These are phyloP conservation scores for Pollachius pollachius DNA, from an alignment of 2,113 vertebrate species.

Conservation along the genomic window DNA sequence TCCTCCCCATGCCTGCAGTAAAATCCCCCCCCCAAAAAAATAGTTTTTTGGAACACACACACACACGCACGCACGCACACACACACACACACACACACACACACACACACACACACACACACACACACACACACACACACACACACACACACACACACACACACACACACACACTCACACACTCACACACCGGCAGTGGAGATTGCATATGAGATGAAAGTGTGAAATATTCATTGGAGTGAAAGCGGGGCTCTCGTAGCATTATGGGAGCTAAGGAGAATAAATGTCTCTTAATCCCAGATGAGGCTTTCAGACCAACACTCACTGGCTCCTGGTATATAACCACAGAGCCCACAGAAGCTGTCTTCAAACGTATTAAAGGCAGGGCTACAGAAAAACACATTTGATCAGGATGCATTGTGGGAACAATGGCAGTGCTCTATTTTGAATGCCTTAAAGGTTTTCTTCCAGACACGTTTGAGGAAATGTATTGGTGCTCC, in stretches of 20 bases:
- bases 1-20: conserved; percentile 3
- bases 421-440: conserved; percentile 8
- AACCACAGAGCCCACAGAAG: conserved; percentile 40
- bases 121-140: conserved; percentile 4
- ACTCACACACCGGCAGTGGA: conserved; percentile 49
- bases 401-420: neutral
- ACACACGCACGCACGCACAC: conserved; percentile 9
- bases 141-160: conserved; percentile 9
- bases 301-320: conserved; percentile 57
- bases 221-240: conserved; percentile 71
- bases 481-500: too few species aligned
- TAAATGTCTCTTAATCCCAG: conserved; percentile 66
- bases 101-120: neutral
- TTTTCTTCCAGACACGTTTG: neutral
- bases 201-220: conserved; percentile 62
- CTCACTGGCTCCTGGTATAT: conserved; percentile 39
- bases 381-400: conserved; percentile 25
- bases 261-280: conserved; percentile 59
- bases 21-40: neutral
- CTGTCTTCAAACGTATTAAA: conserved; percentile 29
- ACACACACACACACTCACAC: conserved; percentile 20
- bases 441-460: neutral
- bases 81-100: neutral
- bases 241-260: conserved; percentile 49
- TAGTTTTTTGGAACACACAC: neutral